A percentile compares a stretch with the other conserved stretches of the same genome.
phyloP scores from a whole-genome alignment of 2,888 invertebrate genomes.

The Disparrhopalites patrizii region DNA sequence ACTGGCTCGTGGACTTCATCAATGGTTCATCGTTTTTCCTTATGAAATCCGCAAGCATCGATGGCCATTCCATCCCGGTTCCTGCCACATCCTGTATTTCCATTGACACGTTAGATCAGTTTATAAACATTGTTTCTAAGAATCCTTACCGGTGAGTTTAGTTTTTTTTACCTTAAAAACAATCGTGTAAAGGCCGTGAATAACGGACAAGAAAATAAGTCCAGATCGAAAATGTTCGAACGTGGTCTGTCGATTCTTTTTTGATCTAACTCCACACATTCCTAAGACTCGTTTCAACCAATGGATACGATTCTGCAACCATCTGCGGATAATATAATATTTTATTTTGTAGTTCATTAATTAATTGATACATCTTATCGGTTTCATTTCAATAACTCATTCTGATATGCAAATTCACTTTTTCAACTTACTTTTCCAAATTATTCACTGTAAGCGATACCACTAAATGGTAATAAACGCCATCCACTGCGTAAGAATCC shows the following conservation, averaged over 20 bases:
- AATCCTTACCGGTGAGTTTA: no score
- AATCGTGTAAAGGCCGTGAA: constrained; percentile 77
- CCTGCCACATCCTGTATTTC: constrained; percentile 53
- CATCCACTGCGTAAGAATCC: constrained; percentile 82
- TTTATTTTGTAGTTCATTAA: no score
- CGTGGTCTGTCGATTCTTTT: constrained; percentile 56
- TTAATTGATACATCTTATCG: neutral
- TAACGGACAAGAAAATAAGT: constrained; percentile 76
- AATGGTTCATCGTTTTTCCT: constrained; percentile 88
- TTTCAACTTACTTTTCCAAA: constrained; percentile 53
- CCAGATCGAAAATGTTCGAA: constrained; percentile 47
- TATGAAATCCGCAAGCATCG: constrained; percentile 83
- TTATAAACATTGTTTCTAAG: no score
- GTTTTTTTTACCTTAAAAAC: constrained; percentile 71
- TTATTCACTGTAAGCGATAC: constrained; percentile 76
- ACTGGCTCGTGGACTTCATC: constrained; percentile 78
- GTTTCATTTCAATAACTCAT: no score
- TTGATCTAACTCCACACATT: constrained; percentile 68
- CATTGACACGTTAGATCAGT: no score
- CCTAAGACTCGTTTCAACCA: constrained; percentile 74
- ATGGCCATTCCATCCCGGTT: constrained; percentile 85
- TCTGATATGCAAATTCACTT: no score
- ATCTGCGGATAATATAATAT: constrained; percentile 55
- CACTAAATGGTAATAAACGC: constrained; percentile 81
- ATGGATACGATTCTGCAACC: constrained; percentile 66